These are phyloP conservation scores for Gobiocypris rarus DNA, from an alignment of 2,113 vertebrate species.

Conservation along the genomic window DNA sequence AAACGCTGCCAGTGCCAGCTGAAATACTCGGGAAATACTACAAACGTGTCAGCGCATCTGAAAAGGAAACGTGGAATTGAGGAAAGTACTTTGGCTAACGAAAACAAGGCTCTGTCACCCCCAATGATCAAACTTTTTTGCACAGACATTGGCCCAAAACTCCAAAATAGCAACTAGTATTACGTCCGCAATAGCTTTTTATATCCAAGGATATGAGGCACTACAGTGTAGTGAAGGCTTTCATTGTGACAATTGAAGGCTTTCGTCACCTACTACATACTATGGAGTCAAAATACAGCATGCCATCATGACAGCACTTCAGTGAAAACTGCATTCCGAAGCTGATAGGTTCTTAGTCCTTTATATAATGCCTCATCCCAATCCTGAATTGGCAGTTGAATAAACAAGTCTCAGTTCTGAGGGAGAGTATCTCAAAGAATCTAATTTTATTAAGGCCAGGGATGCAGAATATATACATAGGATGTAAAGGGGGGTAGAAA, in stretches of 20 bases:
- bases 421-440: no score
- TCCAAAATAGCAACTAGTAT: constrained; percentile 10
- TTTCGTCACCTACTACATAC: constrained; percentile 16
- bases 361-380: no score
- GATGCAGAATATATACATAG: no score
- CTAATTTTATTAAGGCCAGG: no score
- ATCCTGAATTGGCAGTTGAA: no score
- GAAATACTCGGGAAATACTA: no score
- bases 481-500: no score
- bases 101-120: not conserved
- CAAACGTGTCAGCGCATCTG: no score
- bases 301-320: constrained; percentile 30
- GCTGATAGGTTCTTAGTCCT: no score
- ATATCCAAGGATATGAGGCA: constrained; percentile 24
- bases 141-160: not conserved
- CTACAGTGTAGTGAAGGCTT: constrained; percentile 26
- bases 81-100: not conserved
- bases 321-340: constrained; percentile 29
- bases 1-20: no score
- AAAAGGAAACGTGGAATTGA: no score
- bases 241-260: constrained; percentile 37
- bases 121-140: not conserved
- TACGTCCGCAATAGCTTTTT: not conserved
- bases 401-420: no score
- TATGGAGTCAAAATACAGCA: constrained; percentile 28